phyloP scores from a whole-genome alignment of 2,888 invertebrate species.

The Troides oblongomaculatus region DNA sequence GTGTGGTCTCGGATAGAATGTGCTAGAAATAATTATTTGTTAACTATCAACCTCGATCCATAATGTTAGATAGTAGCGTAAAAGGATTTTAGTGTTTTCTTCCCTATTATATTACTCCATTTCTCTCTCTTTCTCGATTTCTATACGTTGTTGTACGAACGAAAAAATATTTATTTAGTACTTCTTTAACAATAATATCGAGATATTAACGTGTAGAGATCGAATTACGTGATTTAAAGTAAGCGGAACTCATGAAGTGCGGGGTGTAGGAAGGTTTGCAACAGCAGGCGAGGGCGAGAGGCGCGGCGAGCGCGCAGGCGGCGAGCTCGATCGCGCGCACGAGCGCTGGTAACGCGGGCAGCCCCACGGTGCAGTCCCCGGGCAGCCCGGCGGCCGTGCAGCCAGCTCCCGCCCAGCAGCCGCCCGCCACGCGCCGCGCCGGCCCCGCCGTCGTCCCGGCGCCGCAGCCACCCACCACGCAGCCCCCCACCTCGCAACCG shows the following conservation, averaged over 20 bases:
- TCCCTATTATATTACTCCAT: constrained; percentile 6
- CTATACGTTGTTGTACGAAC: constrained; percentile 6
- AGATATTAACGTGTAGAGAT: constrained; percentile 13
- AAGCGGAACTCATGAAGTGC: constrained; percentile 6
- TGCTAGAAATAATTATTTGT: constrained; percentile 1
- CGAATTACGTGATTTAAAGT: neutral
- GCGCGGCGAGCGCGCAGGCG: constrained; percentile 69
- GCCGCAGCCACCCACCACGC: constrained; percentile 62
- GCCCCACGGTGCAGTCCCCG: constrained; percentile 62
- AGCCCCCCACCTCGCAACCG: constrained; percentile 76
- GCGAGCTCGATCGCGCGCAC: constrained; percentile 81
- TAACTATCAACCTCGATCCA: neutral
- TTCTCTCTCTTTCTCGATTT: constrained; percentile 7
- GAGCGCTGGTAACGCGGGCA: constrained; percentile 81
- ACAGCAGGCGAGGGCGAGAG: constrained; percentile 77
- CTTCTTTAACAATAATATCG: neutral
- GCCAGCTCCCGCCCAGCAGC: constrained; percentile 41
- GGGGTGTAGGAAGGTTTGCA: constrained; percentile 35
- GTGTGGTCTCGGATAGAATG: neutral
- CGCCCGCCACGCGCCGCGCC: constrained; percentile 71
- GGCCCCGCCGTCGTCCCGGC: constrained; percentile 68
- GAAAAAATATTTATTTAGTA: neutral
- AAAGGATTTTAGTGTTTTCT: neutral
- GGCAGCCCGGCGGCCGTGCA: constrained; percentile 40
- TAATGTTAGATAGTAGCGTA: constrained; percentile 16